These are phyloP conservation scores for Vicugna pacos DNA, from an alignment of 2,113 vertebrate genomes.

Conservation along the genomic window DNA sequence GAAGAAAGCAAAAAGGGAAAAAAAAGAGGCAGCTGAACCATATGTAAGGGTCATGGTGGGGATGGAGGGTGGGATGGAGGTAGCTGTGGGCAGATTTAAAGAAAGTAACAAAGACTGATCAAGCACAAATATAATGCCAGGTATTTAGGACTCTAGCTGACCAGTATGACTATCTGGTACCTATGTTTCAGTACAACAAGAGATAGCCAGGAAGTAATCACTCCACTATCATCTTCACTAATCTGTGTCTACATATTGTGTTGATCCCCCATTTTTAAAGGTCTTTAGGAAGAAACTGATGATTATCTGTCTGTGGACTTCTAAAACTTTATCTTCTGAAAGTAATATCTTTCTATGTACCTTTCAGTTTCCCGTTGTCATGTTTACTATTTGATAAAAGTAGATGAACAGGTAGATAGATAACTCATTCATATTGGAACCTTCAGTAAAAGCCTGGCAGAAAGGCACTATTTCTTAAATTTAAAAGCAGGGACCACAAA, in stretches of 20 bases:
- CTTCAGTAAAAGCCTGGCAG: background rate
- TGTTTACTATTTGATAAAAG: constrained; percentile 29
- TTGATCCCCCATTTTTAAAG: background rate
- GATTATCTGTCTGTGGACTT: background rate
- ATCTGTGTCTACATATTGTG: background rate
- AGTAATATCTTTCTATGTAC: background rate
- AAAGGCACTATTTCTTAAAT: background rate
- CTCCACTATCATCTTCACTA: background rate
- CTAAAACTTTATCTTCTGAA: background rate
- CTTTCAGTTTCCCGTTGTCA: background rate
- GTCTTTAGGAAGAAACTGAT: background rate
- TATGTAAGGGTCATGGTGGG: background rate
- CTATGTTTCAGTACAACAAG: background rate
- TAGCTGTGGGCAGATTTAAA: background rate
- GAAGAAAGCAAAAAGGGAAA: background rate
- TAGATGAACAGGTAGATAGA: background rate
- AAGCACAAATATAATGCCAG: background rate
- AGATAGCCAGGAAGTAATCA: background rate
- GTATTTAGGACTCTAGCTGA: background rate
- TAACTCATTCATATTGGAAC: background rate
- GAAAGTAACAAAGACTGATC: background rate
- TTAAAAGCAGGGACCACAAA: background rate
- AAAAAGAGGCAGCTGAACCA: background rate
- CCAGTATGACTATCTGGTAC: background rate
- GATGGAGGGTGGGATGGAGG: too few species aligned